Percentiles rank a stretch among this genome's conserved stretches.
Evolutionary conservation across 2,113 vertebrate genomes (phyloP).

Genomic region (Ranitomeya imitator): DNA sequence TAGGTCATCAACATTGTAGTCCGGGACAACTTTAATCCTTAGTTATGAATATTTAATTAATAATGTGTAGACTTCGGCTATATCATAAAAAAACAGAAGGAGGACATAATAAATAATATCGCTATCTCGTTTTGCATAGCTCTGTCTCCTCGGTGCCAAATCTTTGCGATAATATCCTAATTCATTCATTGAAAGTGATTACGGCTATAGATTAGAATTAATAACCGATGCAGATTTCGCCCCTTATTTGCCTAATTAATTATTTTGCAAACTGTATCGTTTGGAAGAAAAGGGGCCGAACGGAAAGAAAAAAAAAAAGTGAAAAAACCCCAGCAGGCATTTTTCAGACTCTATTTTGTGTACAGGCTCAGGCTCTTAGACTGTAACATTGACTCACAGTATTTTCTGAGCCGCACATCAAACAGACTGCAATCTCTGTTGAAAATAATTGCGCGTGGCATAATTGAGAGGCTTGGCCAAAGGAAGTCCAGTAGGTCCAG

Average conservation of each 20-base stretch:
- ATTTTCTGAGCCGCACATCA: conserved; percentile 58
- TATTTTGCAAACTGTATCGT: background rate
- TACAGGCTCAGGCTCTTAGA: background rate
- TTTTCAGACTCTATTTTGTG: conserved; percentile 35
- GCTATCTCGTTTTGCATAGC: background rate
- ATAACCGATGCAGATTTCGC: background rate
- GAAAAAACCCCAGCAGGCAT: background rate
- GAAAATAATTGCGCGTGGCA: conserved; percentile 80
- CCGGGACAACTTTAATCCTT: no score
- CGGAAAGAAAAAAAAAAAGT: background rate
- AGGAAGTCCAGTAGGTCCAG: conserved; percentile 65
- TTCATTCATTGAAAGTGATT: background rate
- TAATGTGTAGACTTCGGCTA: no score
- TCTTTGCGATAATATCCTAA: background rate
- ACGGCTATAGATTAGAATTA: background rate
- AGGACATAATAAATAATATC: background rate
- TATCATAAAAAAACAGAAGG: background rate
- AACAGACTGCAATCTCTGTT: conserved; percentile 73
- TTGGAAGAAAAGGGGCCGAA: background rate
- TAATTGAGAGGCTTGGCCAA: conserved; percentile 65
- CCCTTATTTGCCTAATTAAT: conserved; percentile 10
- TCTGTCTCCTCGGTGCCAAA: background rate
- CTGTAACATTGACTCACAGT: conserved; percentile 30
- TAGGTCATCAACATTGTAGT: no score
- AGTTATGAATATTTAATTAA: no score